Percentiles rank a stretch among this genome's conserved stretches.
Conservation (phyloP, 2,888 invertebrate genomes). For the Spilosoma lubricipeda region DNA sequence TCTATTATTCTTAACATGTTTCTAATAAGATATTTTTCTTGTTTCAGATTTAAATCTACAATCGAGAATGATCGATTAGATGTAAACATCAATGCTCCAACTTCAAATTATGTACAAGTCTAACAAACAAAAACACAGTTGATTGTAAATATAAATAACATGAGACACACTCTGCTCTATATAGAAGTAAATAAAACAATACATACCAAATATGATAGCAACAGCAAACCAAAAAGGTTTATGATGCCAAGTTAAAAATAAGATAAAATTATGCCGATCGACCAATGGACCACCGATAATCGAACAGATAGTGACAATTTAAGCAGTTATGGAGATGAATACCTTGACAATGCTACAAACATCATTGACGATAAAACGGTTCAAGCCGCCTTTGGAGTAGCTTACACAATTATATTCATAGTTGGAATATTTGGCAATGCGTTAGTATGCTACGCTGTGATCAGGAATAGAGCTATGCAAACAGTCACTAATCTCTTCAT, state of each 20-base stretch:
- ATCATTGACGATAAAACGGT: conserved; percentile 89
- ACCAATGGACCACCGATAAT: conserved; percentile 68
- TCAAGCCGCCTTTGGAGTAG: conserved; percentile 90
- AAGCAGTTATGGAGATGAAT: conserved; percentile 53
- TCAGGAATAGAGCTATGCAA: conserved; percentile 95
- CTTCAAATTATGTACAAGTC: conserved; percentile 18
- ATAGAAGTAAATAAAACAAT: conserved; percentile 46
- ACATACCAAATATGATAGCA: conserved; percentile 63
- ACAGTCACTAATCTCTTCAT: conserved; percentile 97
- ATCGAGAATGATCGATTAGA: conserved; percentile 48
- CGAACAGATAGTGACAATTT: conserved; percentile 62
- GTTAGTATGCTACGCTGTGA: conserved; percentile 95
- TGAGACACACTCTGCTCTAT: conserved; percentile 54
- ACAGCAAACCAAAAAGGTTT: conserved; percentile 68
- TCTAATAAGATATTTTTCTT: conserved; percentile 35
- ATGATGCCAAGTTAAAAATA: conserved; percentile 76
- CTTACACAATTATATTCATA: conserved; percentile 92
- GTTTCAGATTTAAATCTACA: conserved; percentile 50
- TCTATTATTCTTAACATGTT: not conserved
- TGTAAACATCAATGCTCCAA: conserved; percentile 24
- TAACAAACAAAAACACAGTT: conserved; percentile 17
- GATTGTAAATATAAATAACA: conserved; percentile 44
- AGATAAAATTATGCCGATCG: conserved; percentile 75
- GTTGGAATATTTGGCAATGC: conserved; percentile 93
- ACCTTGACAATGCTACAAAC: conserved; percentile 68